Evolutionary conservation across 2,113 vertebrate genomes (phyloP), one percentile per base, ranked within the genome.

Genomic region (Phalacrocorax carbo): DNA sequence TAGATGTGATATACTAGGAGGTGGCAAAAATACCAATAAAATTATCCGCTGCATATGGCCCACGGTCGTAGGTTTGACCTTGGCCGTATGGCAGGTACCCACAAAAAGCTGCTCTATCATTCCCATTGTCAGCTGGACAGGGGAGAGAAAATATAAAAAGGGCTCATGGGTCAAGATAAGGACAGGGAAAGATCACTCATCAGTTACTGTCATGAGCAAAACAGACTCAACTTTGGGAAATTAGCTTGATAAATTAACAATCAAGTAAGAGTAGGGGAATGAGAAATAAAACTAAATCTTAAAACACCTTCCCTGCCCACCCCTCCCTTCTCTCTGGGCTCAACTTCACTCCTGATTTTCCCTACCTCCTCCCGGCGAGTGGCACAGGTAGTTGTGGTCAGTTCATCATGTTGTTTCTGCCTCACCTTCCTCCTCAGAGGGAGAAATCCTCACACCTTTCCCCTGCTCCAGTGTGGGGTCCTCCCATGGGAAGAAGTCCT

Each of bases 1-100:
- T 78, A 83, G 81, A 86, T 34, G n/a, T 89, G 80, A 72, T 79
- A 38, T 62, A 27, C 82, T 89, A 42, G 88, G 82, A 72, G 34
- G 40, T 46, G 27, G 22, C 38, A 57, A 61, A 23, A 84, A 78
- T 69, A 58, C 54, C 82, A 89, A 64, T 29, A 91, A 27, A 79
- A 69, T 78, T 61, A 88, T 54, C 81, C 69, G 79, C 95, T 85
- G 80, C 40, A 38, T 36, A 66, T 58, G 23, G 48, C 15, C 44
- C 52, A 21, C 38, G 15, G 52, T 32, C 17, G 17, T 26, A 15
- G 27, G 18, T 46, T 51, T 57, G 57, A 48, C 57, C 22, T 20
- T 34, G 40, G 38, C 14, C 22, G 40, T 48, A 48, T 7, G 7
- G 25, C 77, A 73, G 68, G 21, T 64, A 11, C 19, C 48, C 29